Base-by-base conservation (phyloP, 2,797 vertebrate genomes). In the Takifugu rubripes region DNA sequence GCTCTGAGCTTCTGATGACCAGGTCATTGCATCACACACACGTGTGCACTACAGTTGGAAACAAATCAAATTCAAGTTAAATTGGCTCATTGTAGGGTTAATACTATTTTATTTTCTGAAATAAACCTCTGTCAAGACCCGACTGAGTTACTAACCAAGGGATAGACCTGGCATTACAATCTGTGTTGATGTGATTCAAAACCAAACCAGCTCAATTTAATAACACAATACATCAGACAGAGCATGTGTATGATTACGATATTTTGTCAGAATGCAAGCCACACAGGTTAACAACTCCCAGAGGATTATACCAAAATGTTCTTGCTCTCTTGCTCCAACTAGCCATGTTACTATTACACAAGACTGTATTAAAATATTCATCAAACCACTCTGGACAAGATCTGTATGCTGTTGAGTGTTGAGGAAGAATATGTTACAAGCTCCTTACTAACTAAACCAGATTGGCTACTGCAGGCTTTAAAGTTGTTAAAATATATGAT, bases 361-460 rank as follows among this genome's bases (percentile, higher is more conserved):
- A 90, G 74, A 66, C 47, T 64, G 25, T 49, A 75, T 83, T 91
- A 71, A 90, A 90, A 89, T 90, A 90, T 91, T 90, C 84, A 91
- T 89, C 72, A 81, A 52, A 70, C 68, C 71, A 68, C 77, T 77
- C 77, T 61, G 74, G 78, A 84, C 62, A 72, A 83, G 74, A 81
- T 89, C 84, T 86, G 82, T 79, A 84, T 82, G 75, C 78, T 76
- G 74, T 71, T 40, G 72, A 79, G 70, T 83, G 84, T 89, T 86
- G 77, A 87, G 82, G 79, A 88, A 82, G 87, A 82, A 84, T 79
- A 87, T 85, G 79, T 78, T 6, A 12, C 76, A 84, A 82, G 77
- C 70, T 6, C 16, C 5, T 74, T 72, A 71, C 75, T 70, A 85
- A 83, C 83, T 68, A 71, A 74, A 75, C 54, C 61, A 51, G 59